These are phyloP conservation scores for Andricus grossulariae DNA, from an alignment of 1,140 invertebrate genomes.

Conservation along the genomic window DNA sequence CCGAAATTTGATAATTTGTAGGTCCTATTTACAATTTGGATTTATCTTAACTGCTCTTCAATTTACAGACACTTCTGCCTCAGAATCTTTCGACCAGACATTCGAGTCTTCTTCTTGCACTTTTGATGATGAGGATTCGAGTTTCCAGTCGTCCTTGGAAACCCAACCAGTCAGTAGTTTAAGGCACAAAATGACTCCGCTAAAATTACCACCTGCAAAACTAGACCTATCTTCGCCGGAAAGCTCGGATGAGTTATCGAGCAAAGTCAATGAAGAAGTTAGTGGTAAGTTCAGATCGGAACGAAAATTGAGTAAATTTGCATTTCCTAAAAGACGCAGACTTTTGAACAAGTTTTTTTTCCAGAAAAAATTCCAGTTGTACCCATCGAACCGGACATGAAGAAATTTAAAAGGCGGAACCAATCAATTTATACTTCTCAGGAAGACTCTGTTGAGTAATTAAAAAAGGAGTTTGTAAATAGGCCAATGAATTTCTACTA, in stretches of 20 bases:
- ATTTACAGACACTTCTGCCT: slow-evolving; percentile 39
- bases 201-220: slow-evolving; percentile 27
- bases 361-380: slow-evolving; percentile 40
- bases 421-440: slow-evolving; percentile 60
- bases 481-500: neutral
- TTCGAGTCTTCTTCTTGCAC: slow-evolving; percentile 1
- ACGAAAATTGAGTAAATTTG: too few species aligned
- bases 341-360: slow-evolving; percentile 36
- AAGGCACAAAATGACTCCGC: slow-evolving; percentile 31
- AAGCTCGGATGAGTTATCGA: slow-evolving; percentile 25
- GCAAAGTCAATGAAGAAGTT: neutral
- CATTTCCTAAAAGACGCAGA: too few species aligned
- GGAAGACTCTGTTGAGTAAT: neutral
- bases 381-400: slow-evolving; percentile 55
- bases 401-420: slow-evolving; percentile 71
- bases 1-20: too few species aligned
- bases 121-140: neutral
- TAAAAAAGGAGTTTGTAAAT: slow-evolving; percentile 4
- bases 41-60: neutral
- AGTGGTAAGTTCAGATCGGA: slow-evolving; percentile 15
- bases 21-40: neutral
- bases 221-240: slow-evolving; percentile 13
- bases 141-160: neutral
- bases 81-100: slow-evolving; percentile 13
- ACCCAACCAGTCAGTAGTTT: slow-evolving; percentile 36